Conservation (phyloP, 2,113 vertebrate species). For the Oxygymnocypris stewartii region DNA sequence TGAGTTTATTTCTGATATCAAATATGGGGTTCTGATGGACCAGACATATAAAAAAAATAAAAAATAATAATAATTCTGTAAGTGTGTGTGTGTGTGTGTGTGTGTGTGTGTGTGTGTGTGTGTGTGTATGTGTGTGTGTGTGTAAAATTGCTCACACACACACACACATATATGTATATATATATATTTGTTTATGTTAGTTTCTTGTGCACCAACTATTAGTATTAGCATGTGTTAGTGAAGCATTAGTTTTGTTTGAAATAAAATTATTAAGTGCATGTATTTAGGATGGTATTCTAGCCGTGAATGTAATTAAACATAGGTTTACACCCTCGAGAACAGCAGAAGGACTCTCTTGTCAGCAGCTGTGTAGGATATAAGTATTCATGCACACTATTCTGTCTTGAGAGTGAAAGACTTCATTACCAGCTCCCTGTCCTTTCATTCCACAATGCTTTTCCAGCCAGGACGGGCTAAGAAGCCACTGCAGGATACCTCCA, state of each 20-base stretch:
- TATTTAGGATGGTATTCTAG: neutral
- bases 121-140: too few species aligned
- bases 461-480: conserved; percentile 9
- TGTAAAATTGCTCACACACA: too few species aligned
- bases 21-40: neutral
- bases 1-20: neutral
- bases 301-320: neutral
- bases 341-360: neutral
- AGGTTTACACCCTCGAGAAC: conserved; percentile 1
- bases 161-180: too few species aligned
- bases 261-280: too few species aligned
- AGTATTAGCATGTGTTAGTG: too few species aligned
- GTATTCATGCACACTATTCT: neutral
- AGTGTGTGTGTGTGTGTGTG: neutral
- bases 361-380: neutral
- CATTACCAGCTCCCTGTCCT: neutral
- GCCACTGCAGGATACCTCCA: conserved; percentile 33
- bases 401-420: conserved; percentile 16
- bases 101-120: too few species aligned
- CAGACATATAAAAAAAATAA: too few species aligned
- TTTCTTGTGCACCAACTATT: too few species aligned
- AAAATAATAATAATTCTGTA: neutral
- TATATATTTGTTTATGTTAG: too few species aligned
- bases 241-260: too few species aligned
- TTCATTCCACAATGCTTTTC: conserved; percentile 29